phyloP scores from a whole-genome alignment of 2,797 vertebrate species.

The Smutsia temminckii region DNA sequence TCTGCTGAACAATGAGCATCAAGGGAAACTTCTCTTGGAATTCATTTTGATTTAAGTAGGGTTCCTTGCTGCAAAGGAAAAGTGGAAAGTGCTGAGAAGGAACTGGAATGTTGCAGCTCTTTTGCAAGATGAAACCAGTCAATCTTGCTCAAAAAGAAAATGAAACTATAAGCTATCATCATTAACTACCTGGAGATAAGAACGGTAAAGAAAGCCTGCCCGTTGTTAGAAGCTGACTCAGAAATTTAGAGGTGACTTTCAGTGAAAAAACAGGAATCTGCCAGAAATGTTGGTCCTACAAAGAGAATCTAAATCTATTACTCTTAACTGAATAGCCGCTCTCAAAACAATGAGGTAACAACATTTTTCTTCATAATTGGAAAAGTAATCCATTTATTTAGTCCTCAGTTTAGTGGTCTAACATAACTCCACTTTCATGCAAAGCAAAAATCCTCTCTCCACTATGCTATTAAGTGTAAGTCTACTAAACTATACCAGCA shows the following conservation, averaged over 20 bases:
- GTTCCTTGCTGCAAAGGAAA: not conserved
- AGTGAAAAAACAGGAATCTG: not conserved
- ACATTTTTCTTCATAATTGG: constrained; percentile 47
- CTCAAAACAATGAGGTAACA: constrained; percentile 41
- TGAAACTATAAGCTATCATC: not conserved
- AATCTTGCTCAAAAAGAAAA: not conserved
- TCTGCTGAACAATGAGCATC: not conserved
- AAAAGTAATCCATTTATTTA: constrained; percentile 41
- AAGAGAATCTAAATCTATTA: constrained; percentile 1
- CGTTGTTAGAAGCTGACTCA: not conserved
- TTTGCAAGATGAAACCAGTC: not conserved
- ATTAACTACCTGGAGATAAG: not conserved
- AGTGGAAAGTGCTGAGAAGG: not conserved
- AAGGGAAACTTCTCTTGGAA: not conserved
- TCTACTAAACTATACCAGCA: constrained; percentile 78
- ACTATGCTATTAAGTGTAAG: constrained; percentile 74
- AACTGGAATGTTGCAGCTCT: not conserved
- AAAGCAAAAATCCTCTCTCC: constrained; percentile 38
- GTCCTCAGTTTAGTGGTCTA: constrained; percentile 17
- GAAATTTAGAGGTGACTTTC: not conserved
- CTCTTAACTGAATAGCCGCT: not conserved
- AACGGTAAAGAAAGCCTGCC: not conserved
- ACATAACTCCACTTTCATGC: constrained; percentile 52
- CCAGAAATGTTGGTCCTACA: not conserved
- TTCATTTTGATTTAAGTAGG: not conserved